Base-by-base conservation (phyloP, 2,888 invertebrate genomes). In the Mayetiola destructor region DNA sequence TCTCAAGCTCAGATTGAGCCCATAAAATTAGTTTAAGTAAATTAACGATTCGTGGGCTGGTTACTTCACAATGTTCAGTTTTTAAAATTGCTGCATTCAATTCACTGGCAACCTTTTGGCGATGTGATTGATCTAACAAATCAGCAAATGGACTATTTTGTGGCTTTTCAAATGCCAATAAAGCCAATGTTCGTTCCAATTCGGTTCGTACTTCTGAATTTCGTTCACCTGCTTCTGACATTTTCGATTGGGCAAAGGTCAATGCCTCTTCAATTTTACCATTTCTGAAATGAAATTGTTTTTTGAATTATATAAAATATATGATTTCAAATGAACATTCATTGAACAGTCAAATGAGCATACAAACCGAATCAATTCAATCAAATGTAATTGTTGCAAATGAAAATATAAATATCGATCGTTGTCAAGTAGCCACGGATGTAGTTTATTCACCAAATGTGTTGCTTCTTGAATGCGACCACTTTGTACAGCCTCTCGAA, bases 61-160 rank as follows among this genome's bases (percentile, higher is more conserved):
- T 91, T 55, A 87, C 84, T 68, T 92, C 90, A 68, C 87, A 84
- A 66, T 92, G 88, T 69, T 96, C 94, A 76, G 88, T 87, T 69
- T 92, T 89, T 57, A 97, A 75, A 64, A 97, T 94, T n/a, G 96
- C 95, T 55, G 95, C 91, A 73, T 97, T 97, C 18, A 97, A 77
- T 75, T 96, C 95, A 75, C 94, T 94, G 21, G 96, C 96, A 67
- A 96, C 88, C 78, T 92, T 92, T 73, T 96, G 95, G 65, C 96
- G 79, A 67, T 97, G 95, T 12, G 94, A 88, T 14, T 91, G 87
- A 64, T 94, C 85, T 59, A 99, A 75, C 37, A 99, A 77, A 70
- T 97, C 94, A 18, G 92, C 88, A 74, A 96, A 99, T 0, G 97
- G 97, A 62, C 94, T 93, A 58, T 82, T 84, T 63, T 89, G 84